phyloP scores from a whole-genome alignment of 2,888 invertebrate species.

The Amblyteles armatorius region DNA sequence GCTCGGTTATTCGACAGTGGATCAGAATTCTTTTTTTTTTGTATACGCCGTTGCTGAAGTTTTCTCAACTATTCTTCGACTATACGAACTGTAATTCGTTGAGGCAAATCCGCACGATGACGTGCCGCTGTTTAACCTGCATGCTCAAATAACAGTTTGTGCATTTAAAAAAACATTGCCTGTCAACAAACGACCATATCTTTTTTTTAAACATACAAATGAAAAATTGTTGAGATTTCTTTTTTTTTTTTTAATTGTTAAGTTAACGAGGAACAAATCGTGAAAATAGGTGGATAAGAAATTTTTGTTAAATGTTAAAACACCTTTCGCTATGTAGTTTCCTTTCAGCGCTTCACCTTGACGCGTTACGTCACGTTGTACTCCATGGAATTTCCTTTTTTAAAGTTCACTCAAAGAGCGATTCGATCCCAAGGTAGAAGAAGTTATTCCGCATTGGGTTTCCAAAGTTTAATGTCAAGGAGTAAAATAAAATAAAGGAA shows the following conservation, averaged over 20 bases:
- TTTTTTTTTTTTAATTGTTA: not conserved
- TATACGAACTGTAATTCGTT: not conserved
- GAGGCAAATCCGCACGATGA: not conserved
- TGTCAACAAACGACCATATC: no score
- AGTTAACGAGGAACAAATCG: not conserved
- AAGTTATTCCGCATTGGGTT: not conserved
- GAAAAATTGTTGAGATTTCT: not conserved
- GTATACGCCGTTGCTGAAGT: not conserved
- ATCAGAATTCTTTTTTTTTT: slow-evolving; percentile 3
- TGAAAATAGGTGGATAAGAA: not conserved
- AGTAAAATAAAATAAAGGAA: not conserved
- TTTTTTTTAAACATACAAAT: not conserved
- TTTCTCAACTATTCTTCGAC: not conserved
- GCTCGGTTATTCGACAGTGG: not conserved
- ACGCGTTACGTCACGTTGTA: not conserved
- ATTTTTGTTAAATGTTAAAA: not conserved
- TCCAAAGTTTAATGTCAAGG: not conserved
- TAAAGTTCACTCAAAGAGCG: not conserved
- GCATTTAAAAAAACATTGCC: not conserved
- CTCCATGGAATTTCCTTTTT: not conserved
- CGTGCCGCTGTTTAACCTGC: no score
- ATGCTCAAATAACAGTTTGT: not conserved
- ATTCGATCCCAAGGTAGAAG: not conserved
- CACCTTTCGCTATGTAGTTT: not conserved
- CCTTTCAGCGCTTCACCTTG: not conserved